These are phyloP conservation scores for Eulimnadia texana DNA, from an alignment of 1,140 invertebrate species.

Conservation along the genomic window DNA sequence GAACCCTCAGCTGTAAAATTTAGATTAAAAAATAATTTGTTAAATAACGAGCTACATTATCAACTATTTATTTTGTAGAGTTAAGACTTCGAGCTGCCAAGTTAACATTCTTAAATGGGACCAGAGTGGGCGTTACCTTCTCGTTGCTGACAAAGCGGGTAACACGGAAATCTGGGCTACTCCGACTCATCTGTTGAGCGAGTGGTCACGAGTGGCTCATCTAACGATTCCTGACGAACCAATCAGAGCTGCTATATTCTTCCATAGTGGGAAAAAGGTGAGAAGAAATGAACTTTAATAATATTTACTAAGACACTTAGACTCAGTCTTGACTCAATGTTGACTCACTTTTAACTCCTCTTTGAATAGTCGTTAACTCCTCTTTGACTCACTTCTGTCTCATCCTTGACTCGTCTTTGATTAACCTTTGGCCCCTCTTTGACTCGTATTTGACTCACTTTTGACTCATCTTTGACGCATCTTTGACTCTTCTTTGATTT, in stretches of 20 bases:
- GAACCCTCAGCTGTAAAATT: conserved; percentile 52
- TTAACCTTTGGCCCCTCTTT: no score
- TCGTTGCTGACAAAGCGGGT: conserved; percentile 58
- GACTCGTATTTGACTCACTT: no score
- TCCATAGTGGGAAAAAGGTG: conserved; percentile 67
- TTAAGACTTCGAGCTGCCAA: conserved; percentile 33
- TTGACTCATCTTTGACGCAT: no score
- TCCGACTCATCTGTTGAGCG: conserved; percentile 61
- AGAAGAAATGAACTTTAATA: conserved; percentile 4
- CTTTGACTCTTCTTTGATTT: no score
- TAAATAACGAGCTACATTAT: background rate
- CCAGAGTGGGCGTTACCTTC: conserved; percentile 54
- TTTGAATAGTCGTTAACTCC: no score
- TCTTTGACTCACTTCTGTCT: no score
- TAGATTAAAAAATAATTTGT: background rate
- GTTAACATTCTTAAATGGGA: conserved; percentile 75
- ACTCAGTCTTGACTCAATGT: no score
- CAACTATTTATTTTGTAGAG: conserved; percentile 19
- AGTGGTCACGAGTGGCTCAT: conserved; percentile 42
- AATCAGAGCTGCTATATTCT: conserved; percentile 62
- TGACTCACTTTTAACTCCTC: no score
- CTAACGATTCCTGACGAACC: conserved; percentile 52
- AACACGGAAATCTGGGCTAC: conserved; percentile 59
- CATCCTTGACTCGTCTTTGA: no score
- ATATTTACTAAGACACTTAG: no score